Evolutionary conservation across 2,797 vertebrate genomes (phyloP).

Genomic region (Halcyon smyrnensis): DNA sequence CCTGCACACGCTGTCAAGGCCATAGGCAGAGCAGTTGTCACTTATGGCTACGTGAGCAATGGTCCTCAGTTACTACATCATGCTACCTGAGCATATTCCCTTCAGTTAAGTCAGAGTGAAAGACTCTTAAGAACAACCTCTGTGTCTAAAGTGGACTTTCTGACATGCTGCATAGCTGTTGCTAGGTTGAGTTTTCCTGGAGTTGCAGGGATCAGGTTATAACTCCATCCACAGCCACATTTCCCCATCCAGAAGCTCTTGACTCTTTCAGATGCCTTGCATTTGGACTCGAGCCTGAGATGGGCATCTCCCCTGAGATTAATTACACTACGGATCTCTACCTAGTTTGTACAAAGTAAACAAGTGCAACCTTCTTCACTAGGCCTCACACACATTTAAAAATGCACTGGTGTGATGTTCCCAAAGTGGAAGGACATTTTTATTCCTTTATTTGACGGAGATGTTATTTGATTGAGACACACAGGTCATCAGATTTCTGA

Average conservation of each 20-base stretch:
- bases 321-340: neutral
- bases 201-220: neutral
- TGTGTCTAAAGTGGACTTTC: neutral
- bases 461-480: neutral
- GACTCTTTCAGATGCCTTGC: neutral
- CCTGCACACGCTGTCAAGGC: neutral
- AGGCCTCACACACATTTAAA: neutral
- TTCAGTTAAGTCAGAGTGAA: neutral
- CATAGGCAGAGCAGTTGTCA: neutral
- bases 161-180: neutral
- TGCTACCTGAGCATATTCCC: accelerated
- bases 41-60: neutral
- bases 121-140: neutral
- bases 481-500: neutral
- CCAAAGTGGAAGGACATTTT: neutral
- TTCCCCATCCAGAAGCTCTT: neutral
- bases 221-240: neutral
- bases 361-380: neutral
- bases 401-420: neutral
- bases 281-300: neutral
- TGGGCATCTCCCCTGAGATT: neutral
- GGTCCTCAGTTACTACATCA: neutral
- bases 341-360: neutral
- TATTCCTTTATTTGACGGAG: neutral
- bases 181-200: neutral